A percentile compares a stretch with the other conserved stretches of the same genome.
Evolutionary conservation across 2,113 vertebrate genomes (phyloP).

Genomic region (Eulemur macaco): DNA sequence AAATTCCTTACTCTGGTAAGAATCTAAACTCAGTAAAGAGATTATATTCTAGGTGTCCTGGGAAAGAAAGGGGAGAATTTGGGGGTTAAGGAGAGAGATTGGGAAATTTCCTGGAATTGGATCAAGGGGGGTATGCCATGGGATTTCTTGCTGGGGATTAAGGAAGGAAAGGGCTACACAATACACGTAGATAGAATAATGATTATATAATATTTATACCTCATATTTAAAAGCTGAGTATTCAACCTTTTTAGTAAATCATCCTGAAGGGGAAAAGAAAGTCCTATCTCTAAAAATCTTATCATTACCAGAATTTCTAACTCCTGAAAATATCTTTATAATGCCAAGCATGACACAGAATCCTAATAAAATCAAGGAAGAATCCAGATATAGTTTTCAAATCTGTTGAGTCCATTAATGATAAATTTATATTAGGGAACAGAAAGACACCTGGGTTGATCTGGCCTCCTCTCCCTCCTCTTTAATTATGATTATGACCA

Average conservation of each 20-base stretch:
- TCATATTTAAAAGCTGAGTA: neutral
- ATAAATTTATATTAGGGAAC: neutral
- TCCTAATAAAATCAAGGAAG: neutral
- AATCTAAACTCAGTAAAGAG: neutral
- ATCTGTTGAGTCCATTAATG: neutral
- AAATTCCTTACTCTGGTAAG: neutral
- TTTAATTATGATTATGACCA: neutral
- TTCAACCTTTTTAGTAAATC: neutral
- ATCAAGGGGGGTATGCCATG: neutral
- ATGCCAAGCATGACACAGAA: neutral
- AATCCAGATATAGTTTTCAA: neutral
- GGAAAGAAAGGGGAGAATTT: neutral
- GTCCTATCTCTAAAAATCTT: neutral
- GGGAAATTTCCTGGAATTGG: neutral
- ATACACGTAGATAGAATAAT: neutral
- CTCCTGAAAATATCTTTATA: neutral
- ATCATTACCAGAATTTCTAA: neutral
- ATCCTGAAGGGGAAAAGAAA: neutral
- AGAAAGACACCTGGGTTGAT: neutral
- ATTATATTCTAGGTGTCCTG: neutral
- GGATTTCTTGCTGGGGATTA: neutral
- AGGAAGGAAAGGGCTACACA: neutral
- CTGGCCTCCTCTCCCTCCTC: neutral
- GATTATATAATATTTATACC: neutral
- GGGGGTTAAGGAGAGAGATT: neutral